A percentile compares a stretch with the other conserved stretches of the same genome.
phyloP scores from a whole-genome alignment of 2,888 invertebrate species.

The Limulus polyphemus region DNA sequence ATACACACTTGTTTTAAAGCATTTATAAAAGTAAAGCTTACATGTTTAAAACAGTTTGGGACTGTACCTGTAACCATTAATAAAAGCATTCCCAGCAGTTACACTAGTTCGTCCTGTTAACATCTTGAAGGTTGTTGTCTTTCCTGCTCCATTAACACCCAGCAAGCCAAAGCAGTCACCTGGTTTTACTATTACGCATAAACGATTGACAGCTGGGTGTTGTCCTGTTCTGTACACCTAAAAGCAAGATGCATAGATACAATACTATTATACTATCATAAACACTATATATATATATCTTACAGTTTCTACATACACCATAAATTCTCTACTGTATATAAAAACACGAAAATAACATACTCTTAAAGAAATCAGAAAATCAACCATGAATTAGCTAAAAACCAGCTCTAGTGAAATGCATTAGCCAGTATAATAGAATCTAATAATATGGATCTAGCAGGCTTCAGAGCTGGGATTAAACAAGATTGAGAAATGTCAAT shows the following conservation, averaged over 20 bases:
- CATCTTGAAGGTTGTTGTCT: conserved; percentile 25
- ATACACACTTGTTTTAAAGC: no score
- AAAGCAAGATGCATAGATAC: neutral
- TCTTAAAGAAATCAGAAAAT: neutral
- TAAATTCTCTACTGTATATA: neutral
- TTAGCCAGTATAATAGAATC: no score
- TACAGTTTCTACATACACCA: no score
- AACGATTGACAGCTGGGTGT: conserved; percentile 23
- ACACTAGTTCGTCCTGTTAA: conserved; percentile 20
- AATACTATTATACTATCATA: no score
- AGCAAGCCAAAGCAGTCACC: conserved; percentile 25
- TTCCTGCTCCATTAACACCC: conserved; percentile 24
- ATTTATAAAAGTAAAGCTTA: no score
- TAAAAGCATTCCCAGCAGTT: conserved; percentile 21
- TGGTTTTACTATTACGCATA: conserved; percentile 21
- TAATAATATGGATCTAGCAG: no score
- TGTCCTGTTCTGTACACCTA: conserved; percentile 21
- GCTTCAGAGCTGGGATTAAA: no score
- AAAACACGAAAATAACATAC: neutral
- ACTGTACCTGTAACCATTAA: conserved; percentile 17
- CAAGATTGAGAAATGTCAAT: no score
- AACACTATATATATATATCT: no score
- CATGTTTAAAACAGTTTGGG: no score
- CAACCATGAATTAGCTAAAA: no score
- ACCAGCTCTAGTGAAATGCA: no score